Evolutionary conservation across 2,797 vertebrate genomes (phyloP).

Genomic region (Phrynocephalus guinanensis): DNA sequence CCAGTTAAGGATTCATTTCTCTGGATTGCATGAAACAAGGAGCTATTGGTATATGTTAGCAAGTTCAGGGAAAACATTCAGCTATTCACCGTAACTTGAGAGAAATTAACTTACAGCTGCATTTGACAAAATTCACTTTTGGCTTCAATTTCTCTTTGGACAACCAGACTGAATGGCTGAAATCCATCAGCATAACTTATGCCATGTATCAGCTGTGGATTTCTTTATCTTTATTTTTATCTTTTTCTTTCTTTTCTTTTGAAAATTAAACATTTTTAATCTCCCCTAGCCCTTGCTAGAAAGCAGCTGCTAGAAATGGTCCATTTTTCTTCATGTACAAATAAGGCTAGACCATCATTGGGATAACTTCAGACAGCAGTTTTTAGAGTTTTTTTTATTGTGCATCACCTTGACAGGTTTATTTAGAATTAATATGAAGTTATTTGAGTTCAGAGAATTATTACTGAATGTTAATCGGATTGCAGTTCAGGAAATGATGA

Average conservation of each 20-base stretch:
- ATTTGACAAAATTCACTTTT: neutral
- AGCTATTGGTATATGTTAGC: neutral
- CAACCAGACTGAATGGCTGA: neutral
- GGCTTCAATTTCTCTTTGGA: neutral
- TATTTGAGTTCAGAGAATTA: neutral
- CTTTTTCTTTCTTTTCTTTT: too few species aligned
- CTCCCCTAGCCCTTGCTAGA: too few species aligned
- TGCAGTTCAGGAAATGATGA: neutral
- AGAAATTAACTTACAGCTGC: neutral
- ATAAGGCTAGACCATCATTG: neutral
- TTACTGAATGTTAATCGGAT: neutral
- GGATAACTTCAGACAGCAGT: neutral
- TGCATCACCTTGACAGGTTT: too few species aligned
- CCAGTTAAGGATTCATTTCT: neutral
- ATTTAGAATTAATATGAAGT: neutral
- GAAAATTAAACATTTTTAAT: too few species aligned
- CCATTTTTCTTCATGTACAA: neutral
- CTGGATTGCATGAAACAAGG: neutral
- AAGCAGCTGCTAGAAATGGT: too few species aligned
- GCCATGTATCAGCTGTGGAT: neutral
- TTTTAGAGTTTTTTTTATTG: too few species aligned
- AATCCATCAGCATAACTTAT: too few species aligned
- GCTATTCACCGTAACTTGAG: too few species aligned
- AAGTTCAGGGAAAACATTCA: neutral
- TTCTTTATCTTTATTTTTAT: too few species aligned